Evolutionary conservation across 2,888 invertebrate genomes (phyloP).

Genomic region (Ormia ochracea): DNA sequence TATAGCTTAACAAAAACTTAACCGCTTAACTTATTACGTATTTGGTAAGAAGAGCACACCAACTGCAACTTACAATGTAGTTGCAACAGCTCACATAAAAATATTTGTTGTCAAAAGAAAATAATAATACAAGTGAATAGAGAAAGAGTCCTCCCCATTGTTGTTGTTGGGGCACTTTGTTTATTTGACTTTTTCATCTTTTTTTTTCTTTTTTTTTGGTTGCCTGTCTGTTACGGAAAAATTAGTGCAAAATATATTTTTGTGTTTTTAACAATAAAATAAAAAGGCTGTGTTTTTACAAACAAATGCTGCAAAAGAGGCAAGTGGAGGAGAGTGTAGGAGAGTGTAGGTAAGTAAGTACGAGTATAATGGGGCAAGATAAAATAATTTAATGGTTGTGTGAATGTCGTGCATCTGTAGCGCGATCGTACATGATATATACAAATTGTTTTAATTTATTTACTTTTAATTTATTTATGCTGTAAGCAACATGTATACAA

Average conservation of each 20-base stretch:
- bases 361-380: no score
- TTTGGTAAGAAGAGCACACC: slow-evolving; percentile 17
- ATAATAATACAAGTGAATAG: not conserved
- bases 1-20: slow-evolving; percentile 40
- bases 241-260: slow-evolving; percentile 71
- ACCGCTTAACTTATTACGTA: slow-evolving; percentile 58
- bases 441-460: no score
- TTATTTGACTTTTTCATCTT: not conserved
- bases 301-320: not conserved
- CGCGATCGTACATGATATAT: no score
- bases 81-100: slow-evolving; percentile 22
- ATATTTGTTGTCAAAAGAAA: slow-evolving; percentile 12
- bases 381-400: no score
- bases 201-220: no score
- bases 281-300: not conserved
- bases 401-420: no score
- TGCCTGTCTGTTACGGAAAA: slow-evolving; percentile 63
- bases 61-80: slow-evolving; percentile 15
- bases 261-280: slow-evolving; percentile 64
- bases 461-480: no score
- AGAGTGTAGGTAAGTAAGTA: not conserved
- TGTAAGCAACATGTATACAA: no score
- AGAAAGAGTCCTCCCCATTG: slow-evolving; percentile 2
- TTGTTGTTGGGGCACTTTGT: slow-evolving; percentile 17
- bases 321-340: not conserved